Evolutionary conservation across 2,797 vertebrate species (phyloP), one percentile per base, ranked within the genome.

Genomic region (Rhinatrema bivittatum): DNA sequence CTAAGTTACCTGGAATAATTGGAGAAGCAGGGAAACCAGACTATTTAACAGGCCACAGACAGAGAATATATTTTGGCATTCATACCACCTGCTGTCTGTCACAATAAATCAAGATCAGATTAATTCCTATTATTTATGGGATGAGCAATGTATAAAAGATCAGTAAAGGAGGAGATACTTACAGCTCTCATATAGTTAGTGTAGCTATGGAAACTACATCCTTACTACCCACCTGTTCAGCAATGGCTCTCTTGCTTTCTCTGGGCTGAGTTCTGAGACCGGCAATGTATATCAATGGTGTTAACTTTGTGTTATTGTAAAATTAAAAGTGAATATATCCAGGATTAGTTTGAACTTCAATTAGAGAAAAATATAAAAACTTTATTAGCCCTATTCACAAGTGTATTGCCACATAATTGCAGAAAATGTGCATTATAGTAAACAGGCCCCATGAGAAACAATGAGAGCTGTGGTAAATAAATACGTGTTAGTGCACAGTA

Each of bases 41-140:
- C 16, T 44, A 25, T 43, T 19, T 52, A 4, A 13, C 11, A 9
- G 9, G 27, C 36, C 31, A 33, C 6, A 17, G 33, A 27, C 28
- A 19, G 19, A 30, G 13, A 15, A 20, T 42, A 23, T 27, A 39
- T 20, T 10, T n/a, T 39, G 14, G 10, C 25, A 13, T 33, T 36
- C 42, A 20, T 29, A 32, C 10, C 51, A 46, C 16, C 9, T 35
- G 18, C 14, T 38, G 3, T 55, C 20, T 61, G 13, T 6, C 13
- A n/a, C n/a, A 11, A 25, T 10, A 27, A 46, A 42, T 32, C n/a
- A 49, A 27, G 16, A 26, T 17, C n/a, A 46, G 10, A 22, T 36
- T 46, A 58, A 16, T 46, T 54, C 36, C 39, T 56, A 14, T 53
- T 32, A 46, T 15, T 5, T 38, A 15, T 7, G 21, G 28, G 6